Base-by-base conservation (phyloP, 2,797 vertebrate species). In the Antennarius maculatus region DNA sequence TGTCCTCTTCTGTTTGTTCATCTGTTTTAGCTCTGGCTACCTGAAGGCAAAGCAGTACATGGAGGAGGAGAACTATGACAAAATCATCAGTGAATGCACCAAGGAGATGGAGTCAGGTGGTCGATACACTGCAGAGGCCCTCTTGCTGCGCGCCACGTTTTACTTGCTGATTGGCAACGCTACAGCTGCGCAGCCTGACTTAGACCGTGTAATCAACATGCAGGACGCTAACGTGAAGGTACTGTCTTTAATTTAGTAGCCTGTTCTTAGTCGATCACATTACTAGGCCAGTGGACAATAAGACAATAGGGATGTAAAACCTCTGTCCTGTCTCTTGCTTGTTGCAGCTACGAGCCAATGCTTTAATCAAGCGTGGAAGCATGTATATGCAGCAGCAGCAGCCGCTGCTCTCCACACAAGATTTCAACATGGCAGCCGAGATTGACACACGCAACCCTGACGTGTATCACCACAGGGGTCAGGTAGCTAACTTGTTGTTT, bases 331-430 rank as follows among this genome's bases (percentile, higher is more conserved):
- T 11, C 3, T 3, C 41, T 10, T 39, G 0, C 1, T 27, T n/a
- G 34, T 41, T 29, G 0, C 83, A 99, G 98, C 93, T 99, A 54
- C 93, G 93, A 80, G 97, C 97, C 71, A 99, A 99, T 34, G 97
- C 97, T 23, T 88, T 99, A 61, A 99, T 99, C 88, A 99, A 99
- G 74, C 95, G 98, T 48, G 98, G 98, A 17, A 99, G 97, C 78
- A 99, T 99, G 97, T 94, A 95, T 86, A 99, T 99, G 98, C 98
- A 99, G 76, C 98, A 99, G 87, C 98, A 99, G 91, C 96, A 97
- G 60, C 95, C 98, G 0, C 15, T 91, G 74, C 86, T 95, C 28
- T 99, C 97, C 3, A 99, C 97, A 9, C 95, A 97, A 75, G 98
- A 99, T 56, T 99, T 99, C 63, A 97, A 99, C 90, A 95, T 92